Conservation (phyloP, 2,797 vertebrate genomes). For the Arctocebus calabarensis region DNA sequence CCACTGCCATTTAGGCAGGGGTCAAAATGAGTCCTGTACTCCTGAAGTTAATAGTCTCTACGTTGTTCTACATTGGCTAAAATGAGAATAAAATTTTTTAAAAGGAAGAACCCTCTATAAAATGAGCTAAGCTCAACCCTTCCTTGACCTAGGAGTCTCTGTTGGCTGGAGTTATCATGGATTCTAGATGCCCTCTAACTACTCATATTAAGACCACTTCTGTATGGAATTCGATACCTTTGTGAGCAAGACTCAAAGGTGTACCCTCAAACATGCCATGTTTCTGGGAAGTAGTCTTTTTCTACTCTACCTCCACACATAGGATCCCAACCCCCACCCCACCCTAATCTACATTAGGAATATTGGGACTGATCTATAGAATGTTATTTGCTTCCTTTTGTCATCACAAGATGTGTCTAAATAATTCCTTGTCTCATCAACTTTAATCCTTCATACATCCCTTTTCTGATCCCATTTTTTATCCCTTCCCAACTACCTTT, state of each 20-base stretch:
- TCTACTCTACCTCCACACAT: neutral
- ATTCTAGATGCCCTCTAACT: neutral
- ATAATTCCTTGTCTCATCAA: neutral
- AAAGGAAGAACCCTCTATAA: neutral
- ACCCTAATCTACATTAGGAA: neutral
- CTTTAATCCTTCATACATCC: neutral
- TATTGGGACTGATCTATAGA: neutral
- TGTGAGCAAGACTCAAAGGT: neutral
- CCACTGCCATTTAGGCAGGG: neutral
- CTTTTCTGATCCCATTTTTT: neutral
- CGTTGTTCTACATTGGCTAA: neutral
- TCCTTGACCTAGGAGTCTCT: constrained; percentile 2
- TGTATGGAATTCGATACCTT: neutral
- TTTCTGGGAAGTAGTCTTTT: neutral
- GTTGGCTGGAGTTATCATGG: neutral
- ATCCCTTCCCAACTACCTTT: neutral
- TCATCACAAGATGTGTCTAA: neutral
- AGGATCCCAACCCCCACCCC: neutral
- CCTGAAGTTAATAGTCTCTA: neutral
- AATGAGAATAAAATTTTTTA: neutral
- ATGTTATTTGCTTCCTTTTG: neutral
- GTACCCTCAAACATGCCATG: neutral
- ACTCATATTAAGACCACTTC: neutral
- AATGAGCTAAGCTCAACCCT: neutral
- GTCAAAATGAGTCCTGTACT: neutral